Evolutionary conservation across 2,113 vertebrate species (phyloP).

Genomic region (Oreochromis aureus): DNA sequence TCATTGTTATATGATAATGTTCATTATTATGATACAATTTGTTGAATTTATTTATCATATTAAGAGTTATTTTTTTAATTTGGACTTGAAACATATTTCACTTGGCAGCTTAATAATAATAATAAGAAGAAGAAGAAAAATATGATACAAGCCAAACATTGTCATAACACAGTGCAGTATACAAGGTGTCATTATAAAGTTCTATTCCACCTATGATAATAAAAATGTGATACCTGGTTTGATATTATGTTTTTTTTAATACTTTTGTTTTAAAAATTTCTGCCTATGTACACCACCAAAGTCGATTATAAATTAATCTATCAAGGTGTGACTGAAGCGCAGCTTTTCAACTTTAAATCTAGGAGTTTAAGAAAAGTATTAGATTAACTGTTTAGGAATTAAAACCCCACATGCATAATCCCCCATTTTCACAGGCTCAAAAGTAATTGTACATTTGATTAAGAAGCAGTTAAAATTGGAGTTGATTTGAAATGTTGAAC

Average conservation of each 20-base stretch:
- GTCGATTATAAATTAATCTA: not conserved
- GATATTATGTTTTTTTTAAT: not conserved
- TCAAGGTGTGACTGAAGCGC: not conserved
- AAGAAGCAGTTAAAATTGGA: not conserved
- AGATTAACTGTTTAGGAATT: not conserved
- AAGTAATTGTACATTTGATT: not conserved
- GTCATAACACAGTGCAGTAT: not conserved
- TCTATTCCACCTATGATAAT: not conserved
- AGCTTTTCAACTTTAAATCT: not conserved
- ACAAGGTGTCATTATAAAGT: not conserved
- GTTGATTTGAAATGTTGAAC: not conserved
- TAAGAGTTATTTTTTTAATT: not conserved
- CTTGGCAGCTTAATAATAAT: fast-evolving
- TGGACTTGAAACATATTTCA: not conserved
- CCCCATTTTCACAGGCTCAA: not conserved
- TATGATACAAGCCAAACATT: not conserved
- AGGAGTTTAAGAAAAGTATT: not conserved
- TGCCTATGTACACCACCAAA: not conserved
- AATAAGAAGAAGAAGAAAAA: not conserved
- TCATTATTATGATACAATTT: not conserved
- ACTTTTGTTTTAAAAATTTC: too few relatives aligned
- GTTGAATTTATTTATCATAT: not conserved
- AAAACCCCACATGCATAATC: not conserved
- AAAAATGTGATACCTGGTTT: not conserved
- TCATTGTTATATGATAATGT: not conserved